Percentiles rank a stretch among this genome's conserved stretches.
Conservation (phyloP, 2,888 invertebrate species). For the Isoperla grammatica region DNA sequence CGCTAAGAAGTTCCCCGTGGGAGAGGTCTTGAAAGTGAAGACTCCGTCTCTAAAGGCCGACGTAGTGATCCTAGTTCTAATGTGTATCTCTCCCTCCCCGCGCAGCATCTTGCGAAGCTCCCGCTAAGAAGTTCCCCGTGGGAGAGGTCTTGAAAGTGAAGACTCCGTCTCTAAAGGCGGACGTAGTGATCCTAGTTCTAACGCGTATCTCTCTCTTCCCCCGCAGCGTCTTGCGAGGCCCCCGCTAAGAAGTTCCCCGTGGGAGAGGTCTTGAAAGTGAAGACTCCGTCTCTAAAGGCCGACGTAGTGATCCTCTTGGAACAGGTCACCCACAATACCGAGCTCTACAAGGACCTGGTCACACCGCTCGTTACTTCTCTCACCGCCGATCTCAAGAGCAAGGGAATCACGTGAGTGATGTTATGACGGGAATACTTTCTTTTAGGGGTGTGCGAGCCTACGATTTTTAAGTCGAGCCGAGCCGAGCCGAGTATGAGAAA, state of each 20-base stretch:
- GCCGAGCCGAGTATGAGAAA: too few species aligned
- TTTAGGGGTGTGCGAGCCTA: background rate
- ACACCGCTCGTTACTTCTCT: slow-evolving; percentile 56
- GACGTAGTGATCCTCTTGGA: slow-evolving; percentile 79
- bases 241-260: slow-evolving; percentile 44
- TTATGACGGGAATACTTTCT: background rate
- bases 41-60: slow-evolving; percentile 72
- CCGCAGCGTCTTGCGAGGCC: too few species aligned
- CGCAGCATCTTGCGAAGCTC: too few species aligned
- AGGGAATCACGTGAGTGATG: slow-evolving; percentile 53
- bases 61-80: slow-evolving; percentile 68
- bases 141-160: slow-evolving; percentile 61
- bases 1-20: slow-evolving; percentile 47
- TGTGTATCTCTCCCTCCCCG: too few species aligned
- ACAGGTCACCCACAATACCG: slow-evolving; percentile 55
- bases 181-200: slow-evolving; percentile 73
- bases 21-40: slow-evolving; percentile 59
- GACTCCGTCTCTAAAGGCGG: slow-evolving; percentile 68
- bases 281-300: slow-evolving; percentile 65
- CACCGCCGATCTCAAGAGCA: slow-evolving; percentile 54
- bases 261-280: slow-evolving; percentile 59
- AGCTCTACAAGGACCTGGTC: slow-evolving; percentile 57
- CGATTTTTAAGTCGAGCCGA: too few species aligned
- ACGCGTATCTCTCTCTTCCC: too few species aligned
- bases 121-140: slow-evolving; percentile 44